Evolutionary conservation across 1,140 invertebrate genomes (phyloP).

Genomic region (Amyelois transitella): DNA sequence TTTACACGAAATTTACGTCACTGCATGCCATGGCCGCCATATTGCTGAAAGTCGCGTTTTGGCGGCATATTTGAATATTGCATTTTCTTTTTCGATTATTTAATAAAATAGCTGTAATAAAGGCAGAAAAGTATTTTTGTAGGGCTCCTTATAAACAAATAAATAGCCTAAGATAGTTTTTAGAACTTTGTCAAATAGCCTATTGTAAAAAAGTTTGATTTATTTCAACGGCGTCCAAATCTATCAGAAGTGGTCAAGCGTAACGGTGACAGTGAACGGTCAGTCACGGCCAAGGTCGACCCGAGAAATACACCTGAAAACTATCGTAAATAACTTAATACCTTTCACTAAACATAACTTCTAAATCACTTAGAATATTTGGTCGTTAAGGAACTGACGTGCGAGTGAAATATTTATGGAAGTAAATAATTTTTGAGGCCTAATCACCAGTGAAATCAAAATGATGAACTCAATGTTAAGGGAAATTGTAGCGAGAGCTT

Average conservation of each 20-base stretch:
- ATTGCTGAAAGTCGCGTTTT: too few species aligned
- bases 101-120: too few species aligned
- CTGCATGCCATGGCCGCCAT: too few species aligned
- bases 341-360: constrained; percentile 33
- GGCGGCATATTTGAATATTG: too few species aligned
- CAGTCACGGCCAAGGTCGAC: constrained; percentile 68
- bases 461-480: constrained; percentile 59
- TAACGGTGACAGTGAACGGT: constrained; percentile 56
- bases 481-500: constrained; percentile 57
- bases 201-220: background rate
- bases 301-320: constrained; percentile 35
- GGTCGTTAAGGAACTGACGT: background rate
- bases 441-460: constrained; percentile 41
- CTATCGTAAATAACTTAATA: constrained; percentile 35
- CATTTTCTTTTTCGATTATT: too few species aligned
- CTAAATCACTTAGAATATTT: background rate
- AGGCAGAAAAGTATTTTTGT: too few species aligned
- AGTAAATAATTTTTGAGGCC: background rate
- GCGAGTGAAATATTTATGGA: background rate
- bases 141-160: too few species aligned
- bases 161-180: too few species aligned
- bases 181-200: too few species aligned
- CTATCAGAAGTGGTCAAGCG: constrained; percentile 41
- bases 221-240: constrained; percentile 5
- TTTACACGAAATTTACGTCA: too few species aligned